Evolutionary conservation across 2,888 invertebrate genomes (phyloP), one percentile per base, ranked within the genome.

Genomic region (Eudemis profundana): DNA sequence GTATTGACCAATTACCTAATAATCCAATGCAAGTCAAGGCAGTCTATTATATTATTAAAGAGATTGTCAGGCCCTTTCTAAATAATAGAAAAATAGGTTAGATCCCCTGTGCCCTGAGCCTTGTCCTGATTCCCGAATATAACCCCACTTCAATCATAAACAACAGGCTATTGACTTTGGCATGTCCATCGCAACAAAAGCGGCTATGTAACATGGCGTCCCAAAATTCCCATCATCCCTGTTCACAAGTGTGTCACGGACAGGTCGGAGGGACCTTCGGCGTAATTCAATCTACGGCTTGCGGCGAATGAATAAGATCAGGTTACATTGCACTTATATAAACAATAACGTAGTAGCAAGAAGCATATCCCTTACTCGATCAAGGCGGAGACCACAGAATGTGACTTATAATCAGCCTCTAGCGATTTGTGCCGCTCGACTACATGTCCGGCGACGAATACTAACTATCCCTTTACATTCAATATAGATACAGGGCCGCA

Each of bases 191-290:
- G 10, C 29, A 10, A n/a, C n/a, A 49, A 49, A 42, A 29, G 40
- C 15, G 7, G 46, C 50, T 19, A 42, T 56, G 29, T 42, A 27
- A 19, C n/a, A 1, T 33, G 47, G 21, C 33, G 44, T 44, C 44
- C 50, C 33, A 5, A 40, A 61, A 44, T 21, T 23, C 42, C 23
- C 23, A 15, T 61, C 57, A 46, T 57, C 61, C 51, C 33, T 51
- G 50, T 44, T 8, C 38, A 33, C 14, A 61, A 53, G 10, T 44
- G 23, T 61, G 61, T 61, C 61, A 61, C 36, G 61, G 61, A 53
- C 61, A 42, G 50, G 61, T 21, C 51, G 51, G 10, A 23, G 19
- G 60, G 36, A 42, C 61, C 51, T 61, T 53, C 51, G 29, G 2
- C 10, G 61, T 61, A 61, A 61, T 44, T 53, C 61, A 61, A 61